phyloP scores from a whole-genome alignment of 2,113 vertebrate genomes.

The Ameiurus melas region DNA sequence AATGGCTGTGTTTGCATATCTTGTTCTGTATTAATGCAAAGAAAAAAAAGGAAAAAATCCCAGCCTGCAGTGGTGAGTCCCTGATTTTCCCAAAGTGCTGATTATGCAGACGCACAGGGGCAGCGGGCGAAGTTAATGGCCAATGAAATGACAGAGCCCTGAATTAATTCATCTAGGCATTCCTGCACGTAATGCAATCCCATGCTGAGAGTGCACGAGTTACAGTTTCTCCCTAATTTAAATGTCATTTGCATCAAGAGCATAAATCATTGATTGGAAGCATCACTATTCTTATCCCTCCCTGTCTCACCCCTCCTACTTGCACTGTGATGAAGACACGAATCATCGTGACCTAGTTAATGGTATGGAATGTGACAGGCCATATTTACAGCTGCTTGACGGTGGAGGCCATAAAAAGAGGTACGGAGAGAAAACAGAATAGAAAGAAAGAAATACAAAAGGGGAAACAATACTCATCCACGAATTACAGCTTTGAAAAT shows the following conservation, averaged over 20 bases:
- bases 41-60: constrained; percentile 3
- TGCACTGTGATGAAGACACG: not conserved
- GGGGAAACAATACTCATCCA: not conserved
- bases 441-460: not conserved
- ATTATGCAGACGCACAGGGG: constrained; percentile 40
- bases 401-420: not conserved
- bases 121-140: constrained; percentile 30
- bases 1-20: constrained; percentile 37
- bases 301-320: not conserved
- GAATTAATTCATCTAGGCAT: constrained; percentile 47
- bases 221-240: constrained; percentile 37
- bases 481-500: not conserved
- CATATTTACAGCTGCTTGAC: constrained; percentile 30
- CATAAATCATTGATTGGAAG: constrained; percentile 43
- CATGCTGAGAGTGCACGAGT: constrained; percentile 23
- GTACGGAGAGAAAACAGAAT: not conserved
- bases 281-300: constrained; percentile 20
- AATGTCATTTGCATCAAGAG: constrained; percentile 50
- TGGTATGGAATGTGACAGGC: constrained; percentile 42
- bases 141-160: constrained; percentile 43
- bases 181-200: constrained; percentile 45
- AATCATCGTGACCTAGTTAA: constrained; percentile 32
- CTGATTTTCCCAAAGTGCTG: constrained; percentile 43
- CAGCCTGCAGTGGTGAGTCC: constrained; percentile 10
- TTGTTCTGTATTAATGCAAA: constrained; percentile 46